Base-by-base conservation (phyloP, 2,113 vertebrate genomes). In the Hiodon alosoides region DNA sequence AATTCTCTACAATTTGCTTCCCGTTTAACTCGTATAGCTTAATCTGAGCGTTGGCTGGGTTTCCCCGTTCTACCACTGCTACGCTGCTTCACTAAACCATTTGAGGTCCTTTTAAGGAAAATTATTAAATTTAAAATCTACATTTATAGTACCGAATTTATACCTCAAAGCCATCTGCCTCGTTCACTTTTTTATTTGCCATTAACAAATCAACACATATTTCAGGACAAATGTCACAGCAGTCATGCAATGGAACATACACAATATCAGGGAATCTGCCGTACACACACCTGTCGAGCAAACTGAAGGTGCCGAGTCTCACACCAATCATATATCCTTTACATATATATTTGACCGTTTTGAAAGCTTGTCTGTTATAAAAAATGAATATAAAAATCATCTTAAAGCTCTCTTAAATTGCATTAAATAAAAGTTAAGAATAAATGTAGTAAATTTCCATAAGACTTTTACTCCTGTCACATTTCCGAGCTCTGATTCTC, bases 51-150 rank as follows among this genome's bases (percentile, higher is more conserved):
- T 10, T 79, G 60, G 70, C 79, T 73, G 78, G 61, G 51, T 74
- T 74, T 57, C 14, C 51, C 64, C 82, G 81, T 79, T 85, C 75
- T 76, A 82, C 78, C 78, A 70, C 82, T 80, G 77, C 54, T 55
- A 81, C 46, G 79, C 16, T 71, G 52, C 74, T n/a, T 83, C 77
- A 5, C 81, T 14, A 87, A 83, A 84, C 83, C 83, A 31, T 88
- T 85, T 70, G 76, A 47, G 92, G 81, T 76, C 94, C 94, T 91
- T 93, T 92, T 94, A 93, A 83, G 92, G 94, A 66, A 87, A 93
- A 83, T 67, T 83, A 76, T 31, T 31, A 80, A 84, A 82, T 77
- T 50, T 53, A 17, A 70, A 74, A 65, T 5, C 31, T 31, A 31
- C 61, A 69, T 70, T 46, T 70, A 11, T 14, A 11, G 61, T 52